Evolutionary conservation across 92 coral and sea anemone genomes (phyloP), one percentile per base, ranked within the genome.

Genomic region (Desmophyllum pertusum): DNA sequence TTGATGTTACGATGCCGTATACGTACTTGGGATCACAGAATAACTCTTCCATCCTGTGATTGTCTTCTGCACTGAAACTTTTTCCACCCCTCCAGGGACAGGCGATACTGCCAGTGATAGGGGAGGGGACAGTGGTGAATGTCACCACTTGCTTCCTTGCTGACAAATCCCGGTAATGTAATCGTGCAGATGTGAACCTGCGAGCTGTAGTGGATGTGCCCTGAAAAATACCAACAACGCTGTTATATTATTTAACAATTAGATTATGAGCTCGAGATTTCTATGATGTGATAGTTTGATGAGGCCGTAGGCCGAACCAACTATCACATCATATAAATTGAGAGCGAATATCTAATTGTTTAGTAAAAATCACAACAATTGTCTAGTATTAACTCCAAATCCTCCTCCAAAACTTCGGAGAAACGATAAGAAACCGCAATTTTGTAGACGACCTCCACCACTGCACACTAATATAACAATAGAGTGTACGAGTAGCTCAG

Each of bases 71-170:
- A 62, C 62, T 84, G 40, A 92, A 89, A 69, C 93, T 88, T 46
- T n/a, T 70, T 87, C 98, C 98, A 94, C 38, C 89, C 93, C 68
- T 81, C 90, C 39, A 83, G 84, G 63, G 92, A 84, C 39, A 75
- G 82, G 35, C 91, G 91, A 76, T 91, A 92, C 90, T 94, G 98
- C 98, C 98, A 94, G 55, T 94, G 98, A 61, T 92, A 94, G 75
- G 90, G 90, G 80, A 87, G 87, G 65, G 85, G 87, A 68, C 98
- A 94, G 76, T 94, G 98, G 63, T 94, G 98, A 18, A 69, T 81
- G 70, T 74, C 90, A 76, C 98, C n/a, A 96, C 38, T 87, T 84
- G 35, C 65, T 71, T 35, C 93, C 90, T 29, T 68, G 71, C 3
- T 76, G 87, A 61, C 98, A 94, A 17, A 67, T 83, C 8, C 92